Base-by-base conservation (phyloP, 2,888 invertebrate species). In the Rhodophaea formosa region DNA sequence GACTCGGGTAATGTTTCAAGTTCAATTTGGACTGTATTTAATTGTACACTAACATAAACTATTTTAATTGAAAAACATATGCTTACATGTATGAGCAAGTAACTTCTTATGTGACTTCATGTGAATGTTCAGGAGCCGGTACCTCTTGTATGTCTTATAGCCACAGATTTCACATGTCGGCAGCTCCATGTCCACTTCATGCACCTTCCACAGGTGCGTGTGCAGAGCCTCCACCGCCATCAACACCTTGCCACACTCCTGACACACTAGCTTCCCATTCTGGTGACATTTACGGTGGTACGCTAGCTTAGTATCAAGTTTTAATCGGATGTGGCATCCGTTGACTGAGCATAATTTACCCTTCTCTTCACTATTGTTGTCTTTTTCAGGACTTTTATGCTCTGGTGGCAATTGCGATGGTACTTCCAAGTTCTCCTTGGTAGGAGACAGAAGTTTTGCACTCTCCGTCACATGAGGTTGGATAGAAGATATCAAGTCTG, bases 131-230 rank as follows among this genome's bases (percentile, higher is more conserved):
- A 93, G 92, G 53, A 97, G 86, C 65, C 95, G 94, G 59, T 95
- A 94, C 62, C 93, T 91, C 70, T 94, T 95, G 62, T 92, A 93
- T 0, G 95, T 95, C 80, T 95, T 95, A 72, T 94, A 96, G 32
- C 93, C 93, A 74, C 97, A 97, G 62, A 94, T 86, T 67, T 94
- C 93, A 81, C 97, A 97, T 1, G 94, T 93, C 53, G 94, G 95
- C 47, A 97, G 80, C 72, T 97, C 97, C 91, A 96, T 93, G 73
- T 97, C 96, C 8, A 96, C 92, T 51, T 92, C 90, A 77, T 97
- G 97, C 0, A 86, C 74, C 53, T 95, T 93, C 97, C 97, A 97
- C 51, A 97, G 85, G 76, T 97, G 97, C 3, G 94, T 93, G 61
- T 95, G 94, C n/a, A 96, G 75, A 0, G 93, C 90, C 67, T 94